phyloP scores from a whole-genome alignment of 2,888 invertebrate genomes.

The Leptopilina drosophilae region DNA sequence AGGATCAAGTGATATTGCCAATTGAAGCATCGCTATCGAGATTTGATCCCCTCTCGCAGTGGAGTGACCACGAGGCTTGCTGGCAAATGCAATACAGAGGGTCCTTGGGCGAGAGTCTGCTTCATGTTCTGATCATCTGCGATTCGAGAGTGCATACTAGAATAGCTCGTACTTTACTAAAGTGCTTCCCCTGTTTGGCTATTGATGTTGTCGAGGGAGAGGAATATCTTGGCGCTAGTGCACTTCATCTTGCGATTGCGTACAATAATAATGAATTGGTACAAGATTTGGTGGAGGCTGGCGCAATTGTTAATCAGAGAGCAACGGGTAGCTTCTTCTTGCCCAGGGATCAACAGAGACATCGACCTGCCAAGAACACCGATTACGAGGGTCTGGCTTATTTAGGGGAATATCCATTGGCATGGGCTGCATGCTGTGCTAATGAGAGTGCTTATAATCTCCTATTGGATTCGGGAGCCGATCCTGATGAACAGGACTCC shows the following conservation, averaged over 20 bases:
- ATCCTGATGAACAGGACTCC: conserved; percentile 96
- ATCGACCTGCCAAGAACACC: conserved; percentile 87
- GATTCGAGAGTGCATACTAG: conserved; percentile 91
- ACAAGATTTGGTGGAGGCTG: conserved; percentile 93
- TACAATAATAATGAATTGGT: conserved; percentile 97
- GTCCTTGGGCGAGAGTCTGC: conserved; percentile 94
- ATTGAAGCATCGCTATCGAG: conserved; percentile 91
- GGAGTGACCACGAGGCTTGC: conserved; percentile 95
- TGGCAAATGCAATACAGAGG: conserved; percentile 99
- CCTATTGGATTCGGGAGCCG: conserved; percentile 92
- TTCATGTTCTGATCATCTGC: conserved; percentile 96
- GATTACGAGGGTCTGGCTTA: conserved; percentile 98
- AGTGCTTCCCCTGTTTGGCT: conserved; percentile 91
- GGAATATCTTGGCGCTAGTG: conserved; percentile 97
- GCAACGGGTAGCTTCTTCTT: conserved; percentile 98
- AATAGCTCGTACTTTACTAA: conserved; percentile 92
- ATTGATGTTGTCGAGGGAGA: conserved; percentile 98
- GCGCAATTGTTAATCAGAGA: conserved; percentile 93
- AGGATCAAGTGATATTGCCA: conserved; percentile 88
- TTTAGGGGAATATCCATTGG: conserved; percentile 96
- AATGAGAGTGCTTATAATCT: conserved; percentile 98
- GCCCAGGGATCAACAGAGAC: conserved; percentile 94
- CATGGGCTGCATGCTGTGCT: conserved; percentile 98
- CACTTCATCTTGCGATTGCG: conserved; percentile 96
- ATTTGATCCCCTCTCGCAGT: conserved; percentile 92